These are phyloP conservation scores for Siniperca chuatsi DNA, from an alignment of 2,113 vertebrate genomes.

Conservation along the genomic window DNA sequence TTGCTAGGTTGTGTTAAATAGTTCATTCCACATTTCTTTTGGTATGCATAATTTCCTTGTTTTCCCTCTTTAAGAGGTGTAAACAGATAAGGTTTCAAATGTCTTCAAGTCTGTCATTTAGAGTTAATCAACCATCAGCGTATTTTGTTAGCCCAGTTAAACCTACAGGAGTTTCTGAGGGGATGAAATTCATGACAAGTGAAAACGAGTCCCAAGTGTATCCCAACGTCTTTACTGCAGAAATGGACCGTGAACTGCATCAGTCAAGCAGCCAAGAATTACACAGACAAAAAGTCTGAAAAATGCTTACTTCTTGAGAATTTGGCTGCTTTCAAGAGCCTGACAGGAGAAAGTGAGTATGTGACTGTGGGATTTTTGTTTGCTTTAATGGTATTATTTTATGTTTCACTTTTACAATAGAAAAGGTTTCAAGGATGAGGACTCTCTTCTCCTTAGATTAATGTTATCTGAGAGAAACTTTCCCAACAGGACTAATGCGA, in stretches of 20 bases:
- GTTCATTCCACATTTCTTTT: too few species aligned
- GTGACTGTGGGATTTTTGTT: neutral
- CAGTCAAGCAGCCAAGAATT: neutral
- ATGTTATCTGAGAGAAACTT: neutral
- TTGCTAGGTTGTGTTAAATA: neutral
- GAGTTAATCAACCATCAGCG: conserved; percentile 17
- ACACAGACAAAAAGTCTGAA: neutral
- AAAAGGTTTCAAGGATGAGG: neutral
- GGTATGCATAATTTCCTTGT: too few species aligned
- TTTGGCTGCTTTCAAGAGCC: neutral
- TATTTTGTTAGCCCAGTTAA: neutral
- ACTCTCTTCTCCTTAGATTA: neutral
- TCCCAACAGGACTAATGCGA: neutral
- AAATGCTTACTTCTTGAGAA: neutral
- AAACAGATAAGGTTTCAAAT: too few species aligned
- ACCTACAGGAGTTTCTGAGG: neutral
- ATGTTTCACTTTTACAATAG: neutral
- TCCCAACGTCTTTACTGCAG: neutral
- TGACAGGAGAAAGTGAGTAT: neutral
- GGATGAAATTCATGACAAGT: neutral
- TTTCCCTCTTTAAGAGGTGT: too few species aligned
- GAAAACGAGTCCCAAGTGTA: neutral
- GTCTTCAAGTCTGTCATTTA: neutral
- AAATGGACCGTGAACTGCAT: conserved; percentile 4
- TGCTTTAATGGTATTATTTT: neutral